A percentile compares a stretch with the other conserved stretches of the same genome.
phyloP scores from a whole-genome alignment of 1,140 invertebrate species.

The Drosophila pandora region DNA sequence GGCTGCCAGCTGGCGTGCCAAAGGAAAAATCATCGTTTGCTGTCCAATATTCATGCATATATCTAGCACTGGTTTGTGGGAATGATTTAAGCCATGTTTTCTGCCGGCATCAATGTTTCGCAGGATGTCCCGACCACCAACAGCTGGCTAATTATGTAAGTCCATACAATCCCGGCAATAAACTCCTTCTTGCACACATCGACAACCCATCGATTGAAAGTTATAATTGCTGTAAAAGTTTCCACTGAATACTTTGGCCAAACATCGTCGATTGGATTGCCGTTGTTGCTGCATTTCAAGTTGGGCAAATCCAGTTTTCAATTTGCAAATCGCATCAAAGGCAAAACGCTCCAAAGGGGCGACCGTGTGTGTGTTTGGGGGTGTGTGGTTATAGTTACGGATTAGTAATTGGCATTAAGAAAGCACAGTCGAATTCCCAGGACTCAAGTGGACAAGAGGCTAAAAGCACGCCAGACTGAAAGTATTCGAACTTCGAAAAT shows the following conservation, averaged over 20 bases:
- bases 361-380: slow-evolving; percentile 9
- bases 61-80: slow-evolving; percentile 22
- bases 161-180: slow-evolving; percentile 24
- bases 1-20: slow-evolving; percentile 26
- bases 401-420: slow-evolving; percentile 50
- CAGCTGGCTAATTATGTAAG: slow-evolving; percentile 50
- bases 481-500: no score
- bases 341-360: neutral
- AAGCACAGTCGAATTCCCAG: slow-evolving; percentile 41
- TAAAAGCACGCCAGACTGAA: slow-evolving; percentile 10
- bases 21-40: slow-evolving; percentile 33
- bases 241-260: slow-evolving; percentile 55
- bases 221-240: slow-evolving; percentile 73
- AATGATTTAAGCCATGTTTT: slow-evolving; percentile 36
- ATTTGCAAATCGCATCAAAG: slow-evolving; percentile 58
- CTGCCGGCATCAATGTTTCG: neutral
- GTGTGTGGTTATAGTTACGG: slow-evolving; percentile 41
- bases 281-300: slow-evolving; percentile 56
- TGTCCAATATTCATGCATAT: slow-evolving; percentile 1
- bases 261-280: slow-evolving; percentile 50
- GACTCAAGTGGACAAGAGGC: slow-evolving; percentile 52
- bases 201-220: slow-evolving; percentile 35
- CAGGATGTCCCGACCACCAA: slow-evolving; percentile 38
- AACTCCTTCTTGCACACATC: neutral
- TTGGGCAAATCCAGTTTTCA: slow-evolving; percentile 70